Evolutionary conservation across 64 coral and sea anemone species (phyloP).

Genomic region (Montipora capricornis): DNA sequence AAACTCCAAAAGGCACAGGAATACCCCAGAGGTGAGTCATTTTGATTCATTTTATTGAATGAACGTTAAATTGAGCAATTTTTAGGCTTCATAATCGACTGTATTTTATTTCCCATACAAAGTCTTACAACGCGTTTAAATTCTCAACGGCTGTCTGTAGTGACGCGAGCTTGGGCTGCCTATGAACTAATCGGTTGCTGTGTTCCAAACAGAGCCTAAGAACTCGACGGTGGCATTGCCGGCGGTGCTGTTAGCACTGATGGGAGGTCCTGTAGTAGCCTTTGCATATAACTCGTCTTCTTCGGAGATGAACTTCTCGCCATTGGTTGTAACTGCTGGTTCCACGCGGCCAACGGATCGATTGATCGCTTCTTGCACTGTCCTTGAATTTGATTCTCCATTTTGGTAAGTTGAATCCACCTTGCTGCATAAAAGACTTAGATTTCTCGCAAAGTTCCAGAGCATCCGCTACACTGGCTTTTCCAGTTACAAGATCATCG

Average conservation of each 20-base stretch:
- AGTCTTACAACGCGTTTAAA: no score
- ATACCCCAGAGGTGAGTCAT: no score
- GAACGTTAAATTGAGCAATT: no score
- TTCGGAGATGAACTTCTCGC: constrained; percentile 15
- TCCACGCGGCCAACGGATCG: not conserved
- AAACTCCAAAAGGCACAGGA: no score
- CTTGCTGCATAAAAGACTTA: not conserved
- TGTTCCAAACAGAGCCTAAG: constrained; percentile 48
- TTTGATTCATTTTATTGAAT: no score
- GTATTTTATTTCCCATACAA: no score
- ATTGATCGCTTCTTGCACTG: not conserved
- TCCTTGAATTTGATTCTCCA: constrained; percentile 22
- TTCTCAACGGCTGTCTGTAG: no score
- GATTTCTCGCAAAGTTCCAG: not conserved
- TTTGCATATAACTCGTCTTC: constrained; percentile 51
- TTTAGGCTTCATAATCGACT: no score
- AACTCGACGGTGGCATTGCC: not conserved
- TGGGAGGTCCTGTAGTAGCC: constrained; percentile 11
- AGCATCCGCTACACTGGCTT: not conserved
- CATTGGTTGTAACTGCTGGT: not conserved
- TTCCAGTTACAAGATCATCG: constrained; percentile 1
- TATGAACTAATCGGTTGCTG: constrained; percentile 38
- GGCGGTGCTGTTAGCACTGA: not conserved
- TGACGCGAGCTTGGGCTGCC: no score
- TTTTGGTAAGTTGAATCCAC: constrained; percentile 36